A percentile compares a stretch with the other conserved stretches of the same genome.
Conservation (phyloP, 2,888 invertebrate genomes). For the Busseola fusca region DNA sequence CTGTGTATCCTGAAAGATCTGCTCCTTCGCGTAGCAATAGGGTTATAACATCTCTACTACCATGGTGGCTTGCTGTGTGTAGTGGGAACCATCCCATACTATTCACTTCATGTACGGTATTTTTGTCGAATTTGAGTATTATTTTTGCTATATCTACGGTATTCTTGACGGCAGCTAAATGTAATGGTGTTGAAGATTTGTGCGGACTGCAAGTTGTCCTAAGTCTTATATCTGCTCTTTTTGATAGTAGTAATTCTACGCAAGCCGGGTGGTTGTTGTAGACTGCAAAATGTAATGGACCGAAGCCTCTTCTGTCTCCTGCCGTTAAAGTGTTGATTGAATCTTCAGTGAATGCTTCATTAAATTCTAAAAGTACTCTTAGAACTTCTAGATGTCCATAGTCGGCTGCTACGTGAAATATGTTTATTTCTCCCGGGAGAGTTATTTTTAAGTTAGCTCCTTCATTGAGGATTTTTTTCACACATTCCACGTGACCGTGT, state of each 20-base stretch:
- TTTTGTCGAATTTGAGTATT: constrained; percentile 79
- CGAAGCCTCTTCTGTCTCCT: constrained; percentile 81
- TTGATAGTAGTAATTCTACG: constrained; percentile 80
- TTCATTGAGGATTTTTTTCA: constrained; percentile 81
- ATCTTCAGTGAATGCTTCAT: constrained; percentile 73
- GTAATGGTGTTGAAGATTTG: constrained; percentile 83
- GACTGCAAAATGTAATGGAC: constrained; percentile 89
- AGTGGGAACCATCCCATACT: constrained; percentile 77
- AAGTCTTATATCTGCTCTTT: constrained; percentile 82
- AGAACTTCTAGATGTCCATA: constrained; percentile 88
- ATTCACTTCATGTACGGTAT: constrained; percentile 82
- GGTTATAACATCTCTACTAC: constrained; percentile 89
- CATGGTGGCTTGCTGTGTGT: constrained; percentile 87
- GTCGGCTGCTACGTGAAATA: constrained; percentile 90
- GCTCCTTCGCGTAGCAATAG: constrained; percentile 83
- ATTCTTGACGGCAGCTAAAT: constrained; percentile 83
- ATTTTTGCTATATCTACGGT: constrained; percentile 77
- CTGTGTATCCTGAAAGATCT: constrained; percentile 81
- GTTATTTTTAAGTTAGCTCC: constrained; percentile 83
- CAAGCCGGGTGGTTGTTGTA: constrained; percentile 85
- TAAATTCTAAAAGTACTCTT: constrained; percentile 83
- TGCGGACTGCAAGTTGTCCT: constrained; percentile 82
- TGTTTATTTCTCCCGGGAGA: constrained; percentile 84
- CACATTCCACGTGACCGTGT: constrained; percentile 80
- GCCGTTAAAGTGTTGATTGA: constrained; percentile 78